A percentile compares a stretch with the other conserved stretches of the same genome.
phyloP scores from a whole-genome alignment of 1,140 invertebrate genomes.

The Cepaea nemoralis region DNA sequence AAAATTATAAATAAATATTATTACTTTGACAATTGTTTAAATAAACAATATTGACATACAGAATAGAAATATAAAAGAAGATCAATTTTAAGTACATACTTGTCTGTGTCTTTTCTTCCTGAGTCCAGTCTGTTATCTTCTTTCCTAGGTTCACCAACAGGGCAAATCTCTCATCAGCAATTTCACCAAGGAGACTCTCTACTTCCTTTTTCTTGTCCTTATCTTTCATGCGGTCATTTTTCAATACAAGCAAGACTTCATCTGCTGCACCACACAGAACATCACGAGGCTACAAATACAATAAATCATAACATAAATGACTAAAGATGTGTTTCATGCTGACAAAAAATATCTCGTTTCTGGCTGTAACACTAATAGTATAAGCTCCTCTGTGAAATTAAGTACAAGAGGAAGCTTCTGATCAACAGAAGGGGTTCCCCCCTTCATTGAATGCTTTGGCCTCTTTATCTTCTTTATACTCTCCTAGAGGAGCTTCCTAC shows the following conservation, averaged over 20 bases:
- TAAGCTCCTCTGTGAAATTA: too few species aligned
- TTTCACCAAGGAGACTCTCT: slow-evolving; percentile 85
- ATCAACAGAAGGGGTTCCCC: too few species aligned
- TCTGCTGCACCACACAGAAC: slow-evolving; percentile 97
- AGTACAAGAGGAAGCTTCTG: too few species aligned
- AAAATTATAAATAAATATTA: too few species aligned
- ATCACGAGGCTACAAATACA: slow-evolving; percentile 81
- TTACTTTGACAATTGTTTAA: too few species aligned
- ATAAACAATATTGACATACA: too few species aligned
- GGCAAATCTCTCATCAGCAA: slow-evolving; percentile 95
- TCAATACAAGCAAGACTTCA: slow-evolving; percentile 94
- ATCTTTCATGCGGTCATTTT: slow-evolving; percentile 95
- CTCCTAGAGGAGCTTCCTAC: too few species aligned
- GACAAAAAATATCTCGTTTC: too few species aligned
- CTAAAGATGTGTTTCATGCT: too few species aligned
- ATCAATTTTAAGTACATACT: slow-evolving; percentile 60
- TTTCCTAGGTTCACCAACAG: slow-evolving; percentile 95
- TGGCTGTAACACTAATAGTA: too few species aligned
- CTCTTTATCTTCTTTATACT: too few species aligned
- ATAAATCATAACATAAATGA: background rate
- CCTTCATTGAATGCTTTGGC: too few species aligned
- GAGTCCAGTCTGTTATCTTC: slow-evolving; percentile 98
- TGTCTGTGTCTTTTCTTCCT: slow-evolving; percentile 81
- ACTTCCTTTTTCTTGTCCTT: slow-evolving; percentile 92
- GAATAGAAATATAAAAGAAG: background rate